A percentile compares a stretch with the other conserved stretches of the same genome.
phyloP scores from a whole-genome alignment of 2,797 vertebrate genomes.

The Ceryle rudis region DNA sequence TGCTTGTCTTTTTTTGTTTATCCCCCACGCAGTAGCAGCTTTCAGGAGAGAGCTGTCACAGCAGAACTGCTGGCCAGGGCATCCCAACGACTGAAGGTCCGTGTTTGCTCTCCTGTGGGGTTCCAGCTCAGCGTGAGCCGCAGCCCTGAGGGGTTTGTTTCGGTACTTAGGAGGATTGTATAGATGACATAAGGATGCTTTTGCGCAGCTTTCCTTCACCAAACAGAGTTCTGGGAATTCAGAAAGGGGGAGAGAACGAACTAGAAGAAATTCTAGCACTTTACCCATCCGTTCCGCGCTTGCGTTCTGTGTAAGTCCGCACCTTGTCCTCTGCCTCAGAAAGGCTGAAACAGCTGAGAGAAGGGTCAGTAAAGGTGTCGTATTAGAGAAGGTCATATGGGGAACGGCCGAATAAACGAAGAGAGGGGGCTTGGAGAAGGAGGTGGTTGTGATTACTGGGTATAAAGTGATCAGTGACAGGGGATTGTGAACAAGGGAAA shows the following conservation, averaged over 20 bases:
- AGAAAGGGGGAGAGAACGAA: neutral
- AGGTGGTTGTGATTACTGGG: neutral
- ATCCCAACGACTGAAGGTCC: neutral
- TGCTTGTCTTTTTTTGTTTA: neutral
- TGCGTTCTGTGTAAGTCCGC: neutral
- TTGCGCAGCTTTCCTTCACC: neutral
- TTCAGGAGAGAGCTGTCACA: neutral
- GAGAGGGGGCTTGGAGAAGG: neutral
- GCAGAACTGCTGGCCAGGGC: neutral
- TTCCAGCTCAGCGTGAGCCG: neutral
- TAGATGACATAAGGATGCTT: neutral
- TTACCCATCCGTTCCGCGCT: fast-evolving
- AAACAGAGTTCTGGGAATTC: neutral
- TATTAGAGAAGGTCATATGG: fast-evolving
- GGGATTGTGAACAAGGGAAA: neutral
- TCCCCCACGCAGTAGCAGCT: neutral
- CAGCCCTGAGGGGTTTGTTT: neutral
- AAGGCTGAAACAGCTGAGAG: fast-evolving
- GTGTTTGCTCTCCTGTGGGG: neutral
- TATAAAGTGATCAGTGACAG: neutral
- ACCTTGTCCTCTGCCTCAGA: neutral
- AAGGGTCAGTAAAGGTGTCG: fast-evolving
- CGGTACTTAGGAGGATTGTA: neutral
- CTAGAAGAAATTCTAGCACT: fast-evolving
- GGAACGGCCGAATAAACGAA: neutral